Evolutionary conservation across 2,888 invertebrate genomes (phyloP).

Genomic region (Diarsia brunnea): DNA sequence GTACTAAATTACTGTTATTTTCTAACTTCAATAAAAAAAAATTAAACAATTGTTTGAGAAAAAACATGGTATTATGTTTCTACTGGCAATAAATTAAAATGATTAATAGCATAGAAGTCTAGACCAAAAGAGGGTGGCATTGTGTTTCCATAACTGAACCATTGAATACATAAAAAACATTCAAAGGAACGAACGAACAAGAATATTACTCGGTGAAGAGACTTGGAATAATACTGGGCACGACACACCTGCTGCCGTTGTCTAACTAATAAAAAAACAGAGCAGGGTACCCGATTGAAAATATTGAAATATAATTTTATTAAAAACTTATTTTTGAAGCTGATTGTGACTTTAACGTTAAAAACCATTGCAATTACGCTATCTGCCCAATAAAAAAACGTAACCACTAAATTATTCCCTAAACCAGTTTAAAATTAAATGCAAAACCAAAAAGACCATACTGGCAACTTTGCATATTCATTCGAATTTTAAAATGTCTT

Average conservation of each 20-base stretch:
- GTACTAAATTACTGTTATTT: background rate
- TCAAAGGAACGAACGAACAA: conserved; percentile 76
- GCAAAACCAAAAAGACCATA: conserved; percentile 20
- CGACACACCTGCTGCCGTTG: conserved; percentile 84
- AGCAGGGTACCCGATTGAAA: conserved; percentile 52
- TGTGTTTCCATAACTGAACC: conserved; percentile 70
- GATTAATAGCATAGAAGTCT: conserved; percentile 6
- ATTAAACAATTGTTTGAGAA: background rate
- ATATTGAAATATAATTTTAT: conserved; percentile 8
- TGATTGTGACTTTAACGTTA: background rate
- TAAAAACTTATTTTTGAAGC: background rate
- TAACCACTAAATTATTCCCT: conserved; percentile 6
- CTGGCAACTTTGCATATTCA: conserved; percentile 71
- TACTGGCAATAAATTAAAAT: background rate
- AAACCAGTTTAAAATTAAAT: conserved; percentile 47
- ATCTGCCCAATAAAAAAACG: background rate
- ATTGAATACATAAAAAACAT: conserved; percentile 72
- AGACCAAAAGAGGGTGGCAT: conserved; percentile 13
- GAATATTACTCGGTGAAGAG: conserved; percentile 75
- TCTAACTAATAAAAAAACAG: conserved; percentile 69
- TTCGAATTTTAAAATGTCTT: conserved; percentile 87
- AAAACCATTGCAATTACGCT: background rate
- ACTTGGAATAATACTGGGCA: conserved; percentile 72
- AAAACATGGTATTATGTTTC: background rate
- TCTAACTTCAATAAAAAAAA: background rate